Percentiles rank a stretch among this genome's conserved stretches.
Evolutionary conservation across 2,888 invertebrate species (phyloP).

Genomic region (Clepsis dumicolana): DNA sequence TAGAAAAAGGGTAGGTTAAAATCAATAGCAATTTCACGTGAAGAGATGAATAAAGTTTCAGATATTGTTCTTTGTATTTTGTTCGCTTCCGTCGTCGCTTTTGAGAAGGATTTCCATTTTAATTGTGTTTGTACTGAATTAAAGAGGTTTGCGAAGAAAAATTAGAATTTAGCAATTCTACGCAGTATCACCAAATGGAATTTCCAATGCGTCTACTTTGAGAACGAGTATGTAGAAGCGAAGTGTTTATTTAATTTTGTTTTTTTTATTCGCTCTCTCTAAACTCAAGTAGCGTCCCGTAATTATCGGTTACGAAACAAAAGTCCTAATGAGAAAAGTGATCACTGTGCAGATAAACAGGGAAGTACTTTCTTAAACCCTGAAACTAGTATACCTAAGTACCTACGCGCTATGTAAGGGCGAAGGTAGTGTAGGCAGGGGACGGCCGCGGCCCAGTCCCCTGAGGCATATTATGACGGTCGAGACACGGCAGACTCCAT

Average conservation of each 20-base stretch:
- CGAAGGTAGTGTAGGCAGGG: constrained; percentile 12
- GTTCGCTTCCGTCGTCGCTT: constrained; percentile 13
- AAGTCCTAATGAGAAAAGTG: background rate
- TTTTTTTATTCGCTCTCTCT: background rate
- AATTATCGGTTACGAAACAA: background rate
- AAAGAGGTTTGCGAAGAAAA: constrained; percentile 7
- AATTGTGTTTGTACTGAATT: constrained; percentile 26
- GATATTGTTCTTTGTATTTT: constrained; percentile 25
- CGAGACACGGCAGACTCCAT: constrained; percentile 35
- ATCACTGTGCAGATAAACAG: background rate
- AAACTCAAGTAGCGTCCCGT: background rate
- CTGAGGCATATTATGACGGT: constrained; percentile 44
- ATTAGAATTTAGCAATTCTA: constrained; percentile 4
- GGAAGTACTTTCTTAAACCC: background rate
- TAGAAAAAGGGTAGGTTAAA: constrained; percentile 22
- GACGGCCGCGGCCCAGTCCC: constrained; percentile 29
- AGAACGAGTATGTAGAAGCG: background rate
- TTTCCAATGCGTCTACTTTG: background rate
- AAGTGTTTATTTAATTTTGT: background rate
- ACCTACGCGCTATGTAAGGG: constrained; percentile 6
- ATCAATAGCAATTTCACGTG: constrained; percentile 12
- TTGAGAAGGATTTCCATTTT: constrained; percentile 24
- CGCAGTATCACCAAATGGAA: background rate
- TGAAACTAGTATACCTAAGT: background rate
- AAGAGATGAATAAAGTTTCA: constrained; percentile 21